Conservation (phyloP, 92 coral and sea anemone genomes). For the Montipora capitata region DNA sequence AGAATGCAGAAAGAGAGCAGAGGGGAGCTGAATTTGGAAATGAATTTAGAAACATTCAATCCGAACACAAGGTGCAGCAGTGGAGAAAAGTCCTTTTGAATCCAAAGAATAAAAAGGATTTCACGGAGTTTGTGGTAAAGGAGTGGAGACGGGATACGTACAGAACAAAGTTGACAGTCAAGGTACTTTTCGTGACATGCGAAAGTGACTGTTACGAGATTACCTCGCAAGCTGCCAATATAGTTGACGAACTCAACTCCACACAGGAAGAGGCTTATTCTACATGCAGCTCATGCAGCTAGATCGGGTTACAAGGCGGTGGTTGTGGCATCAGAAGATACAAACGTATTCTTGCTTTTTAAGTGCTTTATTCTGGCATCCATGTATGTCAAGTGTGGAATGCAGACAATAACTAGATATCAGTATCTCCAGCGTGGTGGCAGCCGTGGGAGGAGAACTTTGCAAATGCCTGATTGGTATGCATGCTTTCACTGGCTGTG, state of each 20-base stretch:
- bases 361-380: conserved; percentile 38
- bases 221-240: conserved; percentile 18
- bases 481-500: conserved; percentile 82
- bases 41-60: not conserved
- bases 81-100: conserved; percentile 62
- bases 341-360: conserved; percentile 58
- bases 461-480: conserved; percentile 58
- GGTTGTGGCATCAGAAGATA: conserved; percentile 65
- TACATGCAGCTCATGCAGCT: conserved; percentile 57
- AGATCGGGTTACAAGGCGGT: conserved; percentile 45
- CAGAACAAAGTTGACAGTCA: conserved; percentile 36
- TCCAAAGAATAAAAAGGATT: not conserved
- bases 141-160: conserved; percentile 35
- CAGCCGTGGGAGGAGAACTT: conserved; percentile 55
- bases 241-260: conserved; percentile 13
- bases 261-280: conserved; percentile 60
- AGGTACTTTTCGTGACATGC: conserved; percentile 56
- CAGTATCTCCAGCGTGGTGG: conserved; percentile 55
- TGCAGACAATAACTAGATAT: conserved; percentile 57
- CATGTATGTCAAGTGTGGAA: conserved; percentile 58
- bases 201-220: conserved; percentile 46
- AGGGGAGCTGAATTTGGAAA: conserved; percentile 44
- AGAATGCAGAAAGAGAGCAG: conserved; percentile 67
- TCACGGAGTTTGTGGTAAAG: not conserved
- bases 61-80: conserved; percentile 67